Evolutionary conservation across 1,140 invertebrate species (phyloP).

Genomic region (Sminthurides bifidus): DNA sequence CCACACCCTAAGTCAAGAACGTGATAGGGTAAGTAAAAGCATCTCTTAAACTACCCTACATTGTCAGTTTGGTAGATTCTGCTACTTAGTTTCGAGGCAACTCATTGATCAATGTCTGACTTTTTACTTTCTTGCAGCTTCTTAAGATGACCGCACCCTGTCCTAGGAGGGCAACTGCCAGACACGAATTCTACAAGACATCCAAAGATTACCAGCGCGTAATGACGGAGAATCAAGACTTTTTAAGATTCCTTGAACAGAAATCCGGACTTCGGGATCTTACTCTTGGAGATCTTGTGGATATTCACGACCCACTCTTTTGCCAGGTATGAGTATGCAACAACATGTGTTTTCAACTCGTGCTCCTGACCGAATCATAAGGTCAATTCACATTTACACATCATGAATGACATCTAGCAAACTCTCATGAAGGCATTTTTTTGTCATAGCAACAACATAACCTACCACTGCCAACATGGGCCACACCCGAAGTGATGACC

Average conservation of each 20-base stretch:
- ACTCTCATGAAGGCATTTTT: no score
- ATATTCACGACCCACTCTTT: neutral
- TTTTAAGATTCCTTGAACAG: neutral
- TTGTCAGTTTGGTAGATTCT: no score
- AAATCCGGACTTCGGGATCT: neutral
- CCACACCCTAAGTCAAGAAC: slow-evolving; percentile 54
- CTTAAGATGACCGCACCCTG: neutral
- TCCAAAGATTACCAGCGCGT: neutral
- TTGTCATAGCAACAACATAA: slow-evolving; percentile 48
- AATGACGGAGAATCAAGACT: neutral
- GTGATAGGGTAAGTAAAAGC: slow-evolving; percentile 47
- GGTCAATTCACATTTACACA: no score
- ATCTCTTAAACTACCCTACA: no score
- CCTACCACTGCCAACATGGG: slow-evolving; percentile 60
- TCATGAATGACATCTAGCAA: no score
- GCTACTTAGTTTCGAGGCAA: no score
- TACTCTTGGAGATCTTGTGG: neutral
- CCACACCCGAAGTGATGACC: slow-evolving; percentile 35
- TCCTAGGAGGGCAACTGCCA: neutral
- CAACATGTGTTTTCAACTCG: neutral
- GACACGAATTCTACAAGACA: neutral
- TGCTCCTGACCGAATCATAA: no score
- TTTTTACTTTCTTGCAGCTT: slow-evolving; percentile 3
- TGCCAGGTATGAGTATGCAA: neutral
- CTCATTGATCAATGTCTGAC: no score